Percentiles rank a stretch among this genome's conserved stretches.
phyloP scores from a whole-genome alignment of 2,797 vertebrate species.

The Setipinna tenuifilis region DNA sequence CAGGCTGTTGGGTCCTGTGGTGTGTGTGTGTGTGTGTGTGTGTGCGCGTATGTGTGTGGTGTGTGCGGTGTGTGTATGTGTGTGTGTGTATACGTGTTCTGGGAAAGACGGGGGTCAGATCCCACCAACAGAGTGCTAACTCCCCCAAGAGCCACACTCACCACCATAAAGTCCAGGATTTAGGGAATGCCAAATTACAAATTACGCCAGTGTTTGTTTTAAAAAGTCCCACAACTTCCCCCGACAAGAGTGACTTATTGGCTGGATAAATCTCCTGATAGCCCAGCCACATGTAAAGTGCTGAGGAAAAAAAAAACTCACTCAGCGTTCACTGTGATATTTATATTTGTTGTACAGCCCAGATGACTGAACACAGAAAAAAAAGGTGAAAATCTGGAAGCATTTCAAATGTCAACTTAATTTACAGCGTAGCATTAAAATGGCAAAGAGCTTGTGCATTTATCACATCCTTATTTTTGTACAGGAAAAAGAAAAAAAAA shows the following conservation, averaged over 20 bases:
- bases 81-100: conserved; percentile 35
- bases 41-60: background rate
- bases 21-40: conserved; percentile 18
- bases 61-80: conserved; percentile 34
- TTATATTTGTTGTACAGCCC: conserved; percentile 41
- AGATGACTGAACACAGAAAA: conserved; percentile 57
- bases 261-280: conserved; percentile 69
- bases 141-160: conserved; percentile 68
- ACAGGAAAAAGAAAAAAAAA: conserved; percentile 35
- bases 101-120: conserved; percentile 63
- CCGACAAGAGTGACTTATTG: conserved; percentile 67
- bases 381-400: conserved; percentile 44
- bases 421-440: conserved; percentile 58
- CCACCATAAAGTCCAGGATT: conserved; percentile 72
- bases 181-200: conserved; percentile 74
- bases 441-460: conserved; percentile 63
- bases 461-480: conserved; percentile 38
- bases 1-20: conserved; percentile 56
- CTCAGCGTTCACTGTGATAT: conserved; percentile 60
- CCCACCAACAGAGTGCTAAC: conserved; percentile 68
- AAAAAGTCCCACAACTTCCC: conserved; percentile 69
- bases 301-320: conserved; percentile 41
- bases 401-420: conserved; percentile 53
- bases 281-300: conserved; percentile 56
- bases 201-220: conserved; percentile 75